Base-by-base conservation (phyloP, 2,797 vertebrate genomes). In the Neoniphon sammara region DNA sequence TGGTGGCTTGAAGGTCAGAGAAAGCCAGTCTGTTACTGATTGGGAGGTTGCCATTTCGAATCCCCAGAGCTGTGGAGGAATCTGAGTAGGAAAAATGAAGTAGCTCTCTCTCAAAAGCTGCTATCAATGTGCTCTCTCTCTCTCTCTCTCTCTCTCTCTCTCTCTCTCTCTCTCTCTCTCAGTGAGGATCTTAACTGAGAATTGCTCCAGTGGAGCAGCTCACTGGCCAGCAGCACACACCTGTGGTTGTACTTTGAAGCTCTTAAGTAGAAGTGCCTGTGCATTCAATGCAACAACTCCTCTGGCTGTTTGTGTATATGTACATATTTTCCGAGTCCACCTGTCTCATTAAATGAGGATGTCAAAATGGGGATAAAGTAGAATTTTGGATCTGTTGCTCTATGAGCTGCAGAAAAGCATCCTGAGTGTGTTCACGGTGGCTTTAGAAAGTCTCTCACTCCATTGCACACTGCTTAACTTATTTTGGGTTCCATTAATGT, bases 401-500 rank as follows among this genome's bases (percentile, higher is more conserved):
- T 5, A 7, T 54, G 46, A 81, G 11, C 17, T 5, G 14, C 14
- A 15, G 21, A 75, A 70, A 59, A 52, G 30, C 76, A 83, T 18
- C 67, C 12, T 56, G 39, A 58, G 17, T 14, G 54, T 57, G 68
- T 52, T 70, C 5, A 46, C 36, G 7, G 17, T n/a, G 46, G 46
- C 30, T 14, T 55, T 5, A 15, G 54, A 55, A 54, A 54, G 21
- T 54, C 52, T 21, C 23, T 14, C 23, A 54, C 4, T 54, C 27
- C 23, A 27, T 54, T 23, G 10, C 23, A 56, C 49, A 42, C 49
- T 49, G 61, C 46, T 21, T 27, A 77, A 53, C 39, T 14, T 49
- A 49, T 49, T 66, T 68, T 52, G n/a, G 75, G 59, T 85, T 84
- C 78, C 81, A 82, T 81, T 66, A 30, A 56, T 55, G 44, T 7